Percentiles rank a stretch among this genome's conserved stretches.
phyloP scores from a whole-genome alignment of 2,797 vertebrate genomes.

The Thunnus albacares region DNA sequence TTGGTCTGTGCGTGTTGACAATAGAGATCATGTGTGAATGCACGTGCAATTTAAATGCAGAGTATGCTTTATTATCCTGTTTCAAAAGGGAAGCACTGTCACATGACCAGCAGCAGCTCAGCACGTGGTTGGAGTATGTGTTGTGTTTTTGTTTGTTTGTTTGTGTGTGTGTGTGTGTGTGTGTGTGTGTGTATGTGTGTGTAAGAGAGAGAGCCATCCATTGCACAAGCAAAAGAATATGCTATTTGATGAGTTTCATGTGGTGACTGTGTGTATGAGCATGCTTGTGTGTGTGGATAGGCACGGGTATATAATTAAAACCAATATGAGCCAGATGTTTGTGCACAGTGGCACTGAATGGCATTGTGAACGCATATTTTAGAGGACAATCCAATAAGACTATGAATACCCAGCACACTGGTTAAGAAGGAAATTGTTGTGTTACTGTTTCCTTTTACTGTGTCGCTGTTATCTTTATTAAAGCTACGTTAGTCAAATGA shows the following conservation, averaged over 20 bases:
- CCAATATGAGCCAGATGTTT: constrained; percentile 40
- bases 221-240: constrained; percentile 40
- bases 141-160: constrained; percentile 45
- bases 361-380: constrained; percentile 38
- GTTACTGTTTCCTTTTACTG: background rate
- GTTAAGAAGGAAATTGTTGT: background rate
- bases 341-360: constrained; percentile 18
- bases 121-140: constrained; percentile 70
- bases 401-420: constrained; percentile 1
- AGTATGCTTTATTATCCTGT: constrained; percentile 29
- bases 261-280: constrained; percentile 28
- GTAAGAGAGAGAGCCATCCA: constrained; percentile 26
- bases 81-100: constrained; percentile 63
- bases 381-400: background rate
- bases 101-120: constrained; percentile 75
- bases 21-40: constrained; percentile 37
- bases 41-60: constrained; percentile 9
- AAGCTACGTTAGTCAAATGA: background rate
- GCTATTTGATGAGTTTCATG: constrained; percentile 48
- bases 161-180: constrained; percentile 20
- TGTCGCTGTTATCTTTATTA: background rate
- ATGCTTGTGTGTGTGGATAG: constrained; percentile 20
- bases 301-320: constrained; percentile 44
- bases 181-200: constrained; percentile 21
- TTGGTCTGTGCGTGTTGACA: constrained; percentile 19